Conservation (phyloP, 2,888 invertebrate genomes). For the Oscheius sp. region DNA sequence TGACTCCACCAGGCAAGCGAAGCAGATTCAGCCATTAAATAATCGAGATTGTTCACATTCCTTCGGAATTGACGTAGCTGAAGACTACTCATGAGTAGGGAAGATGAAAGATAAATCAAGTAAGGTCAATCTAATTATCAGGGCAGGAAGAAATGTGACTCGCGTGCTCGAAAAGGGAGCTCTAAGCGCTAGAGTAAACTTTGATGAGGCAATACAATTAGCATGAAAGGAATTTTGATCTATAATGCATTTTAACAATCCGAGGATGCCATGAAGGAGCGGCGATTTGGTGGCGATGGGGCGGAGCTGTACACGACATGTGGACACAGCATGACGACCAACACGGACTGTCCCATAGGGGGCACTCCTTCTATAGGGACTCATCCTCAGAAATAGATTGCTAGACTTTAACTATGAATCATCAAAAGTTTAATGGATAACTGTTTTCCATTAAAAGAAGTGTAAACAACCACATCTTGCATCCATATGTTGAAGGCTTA, state of each 20-base stretch:
- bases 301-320: slow-evolving; percentile 24
- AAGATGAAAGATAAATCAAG: slow-evolving; percentile 6
- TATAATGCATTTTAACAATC: neutral
- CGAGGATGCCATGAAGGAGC: slow-evolving; percentile 4
- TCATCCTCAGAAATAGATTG: neutral
- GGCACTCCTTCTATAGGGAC: slow-evolving; percentile 14
- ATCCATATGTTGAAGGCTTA: slow-evolving; percentile 14
- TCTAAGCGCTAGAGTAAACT: neutral
- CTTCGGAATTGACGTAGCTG: slow-evolving; percentile 1
- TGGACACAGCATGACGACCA: slow-evolving; percentile 30
- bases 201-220: neutral
- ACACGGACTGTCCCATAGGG: slow-evolving; percentile 20
- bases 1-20: slow-evolving; percentile 33
- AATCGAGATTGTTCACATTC: slow-evolving; percentile 7
- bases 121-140: slow-evolving; percentile 8
- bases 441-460: neutral
- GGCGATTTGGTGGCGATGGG: slow-evolving; percentile 19
- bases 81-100: neutral
- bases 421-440: neutral
- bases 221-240: neutral
- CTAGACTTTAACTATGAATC: neutral
- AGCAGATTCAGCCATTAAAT: slow-evolving; percentile 29
- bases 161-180: neutral
- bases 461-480: slow-evolving; percentile 21
- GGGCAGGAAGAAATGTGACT: neutral